These are phyloP conservation scores for Sapajus apella DNA, from an alignment of 2,113 vertebrate species.

Conservation along the genomic window DNA sequence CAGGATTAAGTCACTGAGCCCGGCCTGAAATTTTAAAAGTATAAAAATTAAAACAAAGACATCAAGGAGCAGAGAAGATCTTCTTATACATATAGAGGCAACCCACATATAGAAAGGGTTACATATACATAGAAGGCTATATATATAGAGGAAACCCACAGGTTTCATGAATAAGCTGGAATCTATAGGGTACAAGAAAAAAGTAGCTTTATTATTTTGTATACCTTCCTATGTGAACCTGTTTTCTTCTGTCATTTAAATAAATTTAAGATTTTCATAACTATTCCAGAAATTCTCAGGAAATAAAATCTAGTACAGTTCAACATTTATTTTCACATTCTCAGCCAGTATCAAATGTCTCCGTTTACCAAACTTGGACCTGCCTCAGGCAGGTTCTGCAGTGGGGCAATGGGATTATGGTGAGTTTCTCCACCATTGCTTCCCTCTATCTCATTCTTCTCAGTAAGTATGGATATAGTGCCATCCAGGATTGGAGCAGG, in stretches of 20 bases:
- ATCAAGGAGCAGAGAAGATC: background rate
- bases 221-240: background rate
- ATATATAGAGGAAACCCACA: background rate
- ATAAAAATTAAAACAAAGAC: no score
- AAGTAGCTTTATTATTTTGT: background rate
- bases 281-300: background rate
- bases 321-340: background rate
- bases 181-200: background rate
- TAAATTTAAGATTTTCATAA: background rate
- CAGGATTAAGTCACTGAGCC: no score
- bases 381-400: background rate
- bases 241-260: background rate
- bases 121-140: no score
- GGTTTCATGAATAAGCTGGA: background rate
- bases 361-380: background rate
- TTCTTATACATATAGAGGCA: background rate
- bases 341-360: background rate
- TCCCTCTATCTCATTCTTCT: background rate
- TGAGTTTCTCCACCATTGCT: background rate
- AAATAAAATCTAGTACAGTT: background rate
- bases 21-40: no score
- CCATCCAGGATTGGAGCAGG: background rate
- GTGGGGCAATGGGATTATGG: no score
- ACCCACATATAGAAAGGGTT: background rate
- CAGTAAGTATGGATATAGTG: background rate